Conservation (phyloP, 1,140 invertebrate genomes). For the Rhagoletis zephyria region DNA sequence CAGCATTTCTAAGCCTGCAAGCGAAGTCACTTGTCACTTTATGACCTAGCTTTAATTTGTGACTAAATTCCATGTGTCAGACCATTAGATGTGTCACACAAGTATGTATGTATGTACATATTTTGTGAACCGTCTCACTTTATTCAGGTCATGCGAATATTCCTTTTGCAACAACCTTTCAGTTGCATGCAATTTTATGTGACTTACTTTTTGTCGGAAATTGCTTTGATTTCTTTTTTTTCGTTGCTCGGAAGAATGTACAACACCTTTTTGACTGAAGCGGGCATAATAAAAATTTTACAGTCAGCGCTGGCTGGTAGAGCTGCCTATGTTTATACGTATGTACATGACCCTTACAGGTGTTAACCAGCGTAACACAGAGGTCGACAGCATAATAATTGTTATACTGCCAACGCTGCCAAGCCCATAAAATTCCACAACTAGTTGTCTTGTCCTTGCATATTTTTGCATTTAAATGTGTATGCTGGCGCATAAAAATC, state of each 20-base stretch:
- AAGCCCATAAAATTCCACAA: conserved; percentile 36
- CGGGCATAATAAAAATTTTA: neutral
- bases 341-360: neutral
- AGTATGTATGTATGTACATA: neutral
- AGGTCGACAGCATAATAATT: conserved; percentile 16
- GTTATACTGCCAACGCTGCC: neutral
- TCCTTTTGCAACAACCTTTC: neutral
- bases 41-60: neutral
- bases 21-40: neutral
- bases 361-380: neutral
- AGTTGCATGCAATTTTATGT: neutral
- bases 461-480: neutral
- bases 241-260: neutral
- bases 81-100: neutral
- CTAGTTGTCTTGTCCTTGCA: neutral
- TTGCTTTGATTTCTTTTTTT: too few species aligned
- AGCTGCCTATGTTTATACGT: neutral
- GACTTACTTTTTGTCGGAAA: neutral
- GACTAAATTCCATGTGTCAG: neutral
- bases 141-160: neutral
- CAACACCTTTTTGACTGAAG: neutral
- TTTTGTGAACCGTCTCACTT: neutral
- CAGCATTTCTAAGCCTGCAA: too few species aligned
- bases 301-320: neutral
- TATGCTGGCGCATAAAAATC: neutral